Evolutionary conservation across 2,113 vertebrate species (phyloP), one percentile per base, ranked within the genome.

Genomic region (Silurus asotus): DNA sequence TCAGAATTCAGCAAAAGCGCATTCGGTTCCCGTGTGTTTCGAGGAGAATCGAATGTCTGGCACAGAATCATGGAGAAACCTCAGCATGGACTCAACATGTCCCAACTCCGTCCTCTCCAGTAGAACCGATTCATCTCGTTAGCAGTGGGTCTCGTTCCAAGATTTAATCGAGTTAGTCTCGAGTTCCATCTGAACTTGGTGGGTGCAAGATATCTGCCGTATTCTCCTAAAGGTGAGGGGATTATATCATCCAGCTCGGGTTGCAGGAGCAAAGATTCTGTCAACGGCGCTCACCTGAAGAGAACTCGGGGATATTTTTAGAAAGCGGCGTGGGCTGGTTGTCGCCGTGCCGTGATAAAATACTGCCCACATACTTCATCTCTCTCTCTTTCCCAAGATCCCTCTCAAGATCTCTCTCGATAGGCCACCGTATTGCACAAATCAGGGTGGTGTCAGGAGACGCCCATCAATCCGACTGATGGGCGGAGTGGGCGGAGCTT

Each of bases 391-490:
- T 80, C 64, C 53, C 37, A 48, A 62, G 20, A 19, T 48, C 55
- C n/a, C 64, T 82, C 79, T 75, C 58, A 25, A 10, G 45, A 20
- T 14, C 84, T 56, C 84, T 48, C 51, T 37, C 74, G 10, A 1
- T 58, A 65, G 49, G 55, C 10, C 76, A 15, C 51, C n/a, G 55
- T n/a, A 82, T 65, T 85, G 70, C 85, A 70, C 74, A 79, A 87
- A 85, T 89, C 86, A 65, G 48, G 72, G 83, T 7, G 23, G 79
- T 25, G 55, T 87, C 72, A 58, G 72, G 72, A 85, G 77, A 74
- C 51, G 28, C 80, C 79, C 15, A 13, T 87, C 86, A 84, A 77
- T 72, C 58, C 82, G 88, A 87, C 74, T 61, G 88, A 89, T 87
- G 79, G 88, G 48, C 20, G 20, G 48, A 79, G 85, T 82, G 85